Conservation (phyloP, 1,140 invertebrate species). For the Caenorhabditis remanei region DNA sequence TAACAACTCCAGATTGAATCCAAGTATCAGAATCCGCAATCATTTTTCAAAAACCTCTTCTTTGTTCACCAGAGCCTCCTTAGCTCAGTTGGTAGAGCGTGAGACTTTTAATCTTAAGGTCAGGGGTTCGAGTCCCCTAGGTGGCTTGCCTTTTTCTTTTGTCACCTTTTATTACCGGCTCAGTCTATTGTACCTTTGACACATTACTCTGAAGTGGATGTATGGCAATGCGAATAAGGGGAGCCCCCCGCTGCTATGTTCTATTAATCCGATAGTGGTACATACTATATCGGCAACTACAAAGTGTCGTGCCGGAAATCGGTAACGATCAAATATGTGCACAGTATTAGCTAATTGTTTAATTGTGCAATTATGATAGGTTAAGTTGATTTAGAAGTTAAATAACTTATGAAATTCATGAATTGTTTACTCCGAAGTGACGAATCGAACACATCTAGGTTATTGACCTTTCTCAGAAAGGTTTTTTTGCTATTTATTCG, state of each 20-base stretch:
- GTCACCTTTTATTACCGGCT: background rate
- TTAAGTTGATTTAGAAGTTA: background rate
- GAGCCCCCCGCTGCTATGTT: constrained; percentile 21
- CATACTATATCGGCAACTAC: constrained; percentile 24
- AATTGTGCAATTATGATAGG: background rate
- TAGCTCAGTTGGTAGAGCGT: constrained; percentile 20
- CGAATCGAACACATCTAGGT: constrained; percentile 28
- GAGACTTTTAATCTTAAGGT: constrained; percentile 34
- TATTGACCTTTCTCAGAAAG: constrained; percentile 28
- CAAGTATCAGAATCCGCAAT: too few relatives aligned
- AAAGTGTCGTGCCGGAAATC: constrained; percentile 30
- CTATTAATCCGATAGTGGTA: constrained; percentile 21
- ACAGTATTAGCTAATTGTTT: constrained; percentile 34
- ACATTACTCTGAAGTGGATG: background rate
- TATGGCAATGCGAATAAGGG: background rate
- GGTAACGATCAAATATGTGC: background rate
- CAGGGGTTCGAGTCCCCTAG: constrained; percentile 37
- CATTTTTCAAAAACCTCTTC: too few relatives aligned
- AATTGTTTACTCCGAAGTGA: constrained; percentile 1
- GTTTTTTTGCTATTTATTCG: constrained; percentile 35
- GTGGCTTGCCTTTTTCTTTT: constrained; percentile 6
- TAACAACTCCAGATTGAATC: too few relatives aligned
- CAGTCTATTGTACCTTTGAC: background rate
- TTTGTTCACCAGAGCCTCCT: background rate
- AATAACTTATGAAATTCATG: background rate